phyloP scores from a whole-genome alignment of 2,888 invertebrate genomes.

The Ellobium chinense region DNA sequence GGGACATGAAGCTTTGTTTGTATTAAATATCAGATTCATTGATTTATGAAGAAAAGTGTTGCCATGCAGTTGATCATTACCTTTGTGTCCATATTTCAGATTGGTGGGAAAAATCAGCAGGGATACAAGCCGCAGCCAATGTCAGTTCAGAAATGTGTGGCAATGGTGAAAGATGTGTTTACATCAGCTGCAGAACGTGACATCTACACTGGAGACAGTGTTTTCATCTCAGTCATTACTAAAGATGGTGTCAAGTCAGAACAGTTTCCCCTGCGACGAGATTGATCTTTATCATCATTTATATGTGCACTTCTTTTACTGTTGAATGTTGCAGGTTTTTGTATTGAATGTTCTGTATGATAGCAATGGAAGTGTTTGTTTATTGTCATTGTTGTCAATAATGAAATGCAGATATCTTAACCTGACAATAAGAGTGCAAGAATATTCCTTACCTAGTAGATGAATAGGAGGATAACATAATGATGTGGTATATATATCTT shows the following conservation, averaged over 20 bases:
- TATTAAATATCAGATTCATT: too few species aligned
- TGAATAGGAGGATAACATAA: too few species aligned
- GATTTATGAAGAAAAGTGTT: too few species aligned
- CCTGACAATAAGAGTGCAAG: too few species aligned
- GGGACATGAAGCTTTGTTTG: too few species aligned
- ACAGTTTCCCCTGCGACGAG: constrained; percentile 88
- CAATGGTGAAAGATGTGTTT: constrained; percentile 95
- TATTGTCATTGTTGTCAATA: too few species aligned
- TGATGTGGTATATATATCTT: too few species aligned
- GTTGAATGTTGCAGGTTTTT: not conserved
- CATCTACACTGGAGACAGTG: constrained; percentile 96
- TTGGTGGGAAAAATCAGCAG: constrained; percentile 93
- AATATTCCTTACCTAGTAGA: too few species aligned
- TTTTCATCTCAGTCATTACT: constrained; percentile 91
- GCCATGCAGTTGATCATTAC: too few species aligned
- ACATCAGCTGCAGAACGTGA: constrained; percentile 98
- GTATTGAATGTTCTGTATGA: too few species aligned
- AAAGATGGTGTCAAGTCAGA: constrained; percentile 88
- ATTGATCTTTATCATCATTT: constrained; percentile 82
- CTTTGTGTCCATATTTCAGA: constrained; percentile 81
- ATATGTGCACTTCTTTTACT: not conserved
- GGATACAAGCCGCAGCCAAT: constrained; percentile 84
- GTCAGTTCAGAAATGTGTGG: constrained; percentile 89
- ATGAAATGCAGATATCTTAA: too few species aligned
- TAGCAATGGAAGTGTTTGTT: too few species aligned